Evolutionary conservation across 30 jellyfish, hydroid and myxozoan genomes (phyloP).

Genomic region (Cassiopea xamachana): DNA sequence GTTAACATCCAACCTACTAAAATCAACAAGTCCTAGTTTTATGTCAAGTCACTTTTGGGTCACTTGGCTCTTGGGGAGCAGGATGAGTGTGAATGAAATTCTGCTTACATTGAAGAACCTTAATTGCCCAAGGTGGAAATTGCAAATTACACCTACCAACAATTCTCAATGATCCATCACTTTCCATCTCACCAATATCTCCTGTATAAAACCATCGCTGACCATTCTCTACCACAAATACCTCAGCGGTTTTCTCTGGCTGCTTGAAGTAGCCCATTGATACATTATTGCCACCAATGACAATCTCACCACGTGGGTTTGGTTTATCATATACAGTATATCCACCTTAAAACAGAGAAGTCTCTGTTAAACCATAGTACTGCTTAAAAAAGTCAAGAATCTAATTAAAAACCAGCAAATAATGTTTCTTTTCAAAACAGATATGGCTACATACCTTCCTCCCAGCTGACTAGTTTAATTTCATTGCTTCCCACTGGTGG

Average conservation of each 20-base stretch:
- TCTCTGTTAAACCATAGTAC: not conserved
- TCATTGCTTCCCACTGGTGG: constrained; percentile 90
- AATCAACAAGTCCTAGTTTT: no score
- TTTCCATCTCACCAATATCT: constrained; percentile 93
- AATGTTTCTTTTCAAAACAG: not conserved
- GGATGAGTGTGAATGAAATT: no score
- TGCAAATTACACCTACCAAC: constrained; percentile 68
- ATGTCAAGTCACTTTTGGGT: no score
- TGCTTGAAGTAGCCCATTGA: constrained; percentile 92
- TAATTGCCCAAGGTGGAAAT: not conserved
- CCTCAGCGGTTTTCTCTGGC: constrained; percentile 88
- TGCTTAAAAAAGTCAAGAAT: not conserved
- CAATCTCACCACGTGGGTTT: constrained; percentile 97
- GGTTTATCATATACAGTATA: constrained; percentile 95
- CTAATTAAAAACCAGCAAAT: not conserved
- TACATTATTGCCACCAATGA: constrained; percentile 87
- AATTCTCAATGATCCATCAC: constrained; percentile 91
- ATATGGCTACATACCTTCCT: constrained; percentile 83
- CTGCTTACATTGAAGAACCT: not conserved
- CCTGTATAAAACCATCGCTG: constrained; percentile 99
- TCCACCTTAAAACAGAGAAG: constrained; percentile 68
- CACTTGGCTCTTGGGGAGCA: no score
- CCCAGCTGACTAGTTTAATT: constrained; percentile 96
- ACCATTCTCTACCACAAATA: constrained; percentile 78
- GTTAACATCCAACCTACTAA: no score